Evolutionary conservation across 2,888 invertebrate species (phyloP).

Genomic region (Scotopteryx bipunctaria): DNA sequence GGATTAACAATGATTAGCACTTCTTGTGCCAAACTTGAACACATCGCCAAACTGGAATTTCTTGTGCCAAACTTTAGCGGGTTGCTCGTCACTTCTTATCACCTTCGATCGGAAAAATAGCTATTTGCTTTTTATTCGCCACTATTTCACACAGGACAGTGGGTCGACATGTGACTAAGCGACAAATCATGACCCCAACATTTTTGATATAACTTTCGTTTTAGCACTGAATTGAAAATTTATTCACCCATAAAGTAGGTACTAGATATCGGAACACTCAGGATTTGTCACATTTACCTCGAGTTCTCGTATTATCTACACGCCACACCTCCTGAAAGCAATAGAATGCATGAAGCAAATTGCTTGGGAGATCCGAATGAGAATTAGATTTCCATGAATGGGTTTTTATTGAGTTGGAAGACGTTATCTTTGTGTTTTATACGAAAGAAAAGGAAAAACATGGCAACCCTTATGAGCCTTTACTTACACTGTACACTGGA

Average conservation of each 20-base stretch:
- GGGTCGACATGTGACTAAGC: background rate
- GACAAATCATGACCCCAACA: background rate
- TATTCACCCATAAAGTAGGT: conserved; percentile 8
- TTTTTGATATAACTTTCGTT: conserved; percentile 5
- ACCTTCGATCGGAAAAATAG: background rate
- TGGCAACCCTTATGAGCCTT: background rate
- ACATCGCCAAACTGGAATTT: background rate
- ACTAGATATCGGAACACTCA: conserved; percentile 10
- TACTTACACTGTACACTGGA: too few relatives aligned
- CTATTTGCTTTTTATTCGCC: background rate
- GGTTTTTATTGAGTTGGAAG: conserved; percentile 10
- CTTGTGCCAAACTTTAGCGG: conserved; percentile 4
- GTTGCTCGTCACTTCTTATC: background rate
- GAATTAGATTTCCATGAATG: conserved; percentile 21
- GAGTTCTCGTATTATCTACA: conserved; percentile 13
- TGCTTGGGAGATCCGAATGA: conserved; percentile 13
- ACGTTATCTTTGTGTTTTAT: conserved; percentile 8
- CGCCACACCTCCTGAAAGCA: conserved; percentile 12
- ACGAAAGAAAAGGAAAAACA: background rate
- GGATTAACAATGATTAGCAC: background rate
- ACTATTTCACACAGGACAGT: background rate
- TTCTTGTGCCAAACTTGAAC: background rate
- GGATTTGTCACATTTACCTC: conserved; percentile 13
- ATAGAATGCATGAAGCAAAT: conserved; percentile 20
- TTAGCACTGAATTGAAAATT: background rate